phyloP scores from a whole-genome alignment of 1,140 invertebrate genomes.

The Leptinotarsa texana region DNA sequence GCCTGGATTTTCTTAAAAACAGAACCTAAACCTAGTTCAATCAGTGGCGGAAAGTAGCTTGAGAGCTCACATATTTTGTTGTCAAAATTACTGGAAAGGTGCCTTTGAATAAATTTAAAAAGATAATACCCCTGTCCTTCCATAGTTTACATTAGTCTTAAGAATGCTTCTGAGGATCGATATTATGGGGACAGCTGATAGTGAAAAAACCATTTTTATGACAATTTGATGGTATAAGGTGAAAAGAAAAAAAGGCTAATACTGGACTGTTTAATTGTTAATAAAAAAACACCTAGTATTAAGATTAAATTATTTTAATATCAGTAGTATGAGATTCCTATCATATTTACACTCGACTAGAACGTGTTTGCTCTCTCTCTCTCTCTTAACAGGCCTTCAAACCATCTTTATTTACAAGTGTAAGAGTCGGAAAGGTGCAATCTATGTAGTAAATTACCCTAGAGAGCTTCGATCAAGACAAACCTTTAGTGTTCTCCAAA shows the following conservation, averaged over 20 bases:
- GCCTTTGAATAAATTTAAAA: too few relatives aligned
- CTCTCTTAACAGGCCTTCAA: constrained; percentile 28
- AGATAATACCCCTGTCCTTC: too few relatives aligned
- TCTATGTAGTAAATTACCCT: not conserved
- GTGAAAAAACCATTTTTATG: too few relatives aligned
- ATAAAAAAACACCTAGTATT: constrained; percentile 54
- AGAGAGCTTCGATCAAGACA: constrained; percentile 18
- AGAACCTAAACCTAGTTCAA: too few relatives aligned
- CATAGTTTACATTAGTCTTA: too few relatives aligned
- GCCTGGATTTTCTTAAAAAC: too few relatives aligned
- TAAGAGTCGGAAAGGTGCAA: constrained; percentile 23
- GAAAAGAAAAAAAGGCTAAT: not conserved
- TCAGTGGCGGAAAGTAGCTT: too few relatives aligned
- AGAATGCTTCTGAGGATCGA: too few relatives aligned
- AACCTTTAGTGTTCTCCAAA: constrained; percentile 18
- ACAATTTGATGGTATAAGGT: not conserved
- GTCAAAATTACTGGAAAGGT: too few relatives aligned
- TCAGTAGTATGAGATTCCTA: constrained; percentile 51
- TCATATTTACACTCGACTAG: constrained; percentile 54
- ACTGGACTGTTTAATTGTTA: constrained; percentile 38
- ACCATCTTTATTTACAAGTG: constrained; percentile 33
- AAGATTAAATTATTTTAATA: constrained; percentile 50
- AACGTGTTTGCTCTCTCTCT: constrained; percentile 48
- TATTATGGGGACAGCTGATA: too few relatives aligned
- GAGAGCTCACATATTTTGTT: too few relatives aligned